Evolutionary conservation across 2,797 vertebrate genomes (phyloP), one percentile per base, ranked within the genome.

Genomic region (Silurus lanzhouensis): DNA sequence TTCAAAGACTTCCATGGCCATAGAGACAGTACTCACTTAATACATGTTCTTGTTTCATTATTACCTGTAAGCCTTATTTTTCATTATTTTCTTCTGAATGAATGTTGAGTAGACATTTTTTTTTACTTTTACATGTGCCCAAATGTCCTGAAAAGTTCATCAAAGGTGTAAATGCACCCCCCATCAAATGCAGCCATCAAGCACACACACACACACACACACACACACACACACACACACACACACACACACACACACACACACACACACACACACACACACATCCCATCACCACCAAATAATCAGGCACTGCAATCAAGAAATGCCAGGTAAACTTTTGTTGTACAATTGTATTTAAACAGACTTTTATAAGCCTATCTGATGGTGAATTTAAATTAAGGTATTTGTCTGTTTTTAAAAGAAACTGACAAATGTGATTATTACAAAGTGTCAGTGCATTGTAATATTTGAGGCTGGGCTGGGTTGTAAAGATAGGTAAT

Each of bases 401-500:
- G 64, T 27, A 14, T 66, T 64, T 64, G 10, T 25, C 63, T 64
- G 6, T 64, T 66, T 85, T 81, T 74, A 52, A 89, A 85, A 86
- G 89, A 91, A 90, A 91, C 88, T 85, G 89, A 60, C 86, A 84
- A 84, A 85, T 88, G 87, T 92, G 92, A 93, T 92, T 92, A 91
- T 92, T 46, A 70, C 67, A 70, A 68, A 94, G 90, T 91, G 89
- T 80, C 86, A 86, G 86, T 20, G 88, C 86, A 89, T 82, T 90
- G 91, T 91, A 91, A 72, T 88, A 92, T 92, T 92, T 91, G 90
- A 89, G 85, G 90, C 88, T 88, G 89, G 88, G 88, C 90, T 90
- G 90, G 90, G 90, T 82, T 90, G 79, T 85, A 88, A 90, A 88
- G 88, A 89, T 88, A 61, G 90, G 93, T 93, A 91, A 95, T 95